These are phyloP conservation scores for Drosophila demipolita DNA, from an alignment of 2,888 invertebrate genomes.

Conservation along the genomic window DNA sequence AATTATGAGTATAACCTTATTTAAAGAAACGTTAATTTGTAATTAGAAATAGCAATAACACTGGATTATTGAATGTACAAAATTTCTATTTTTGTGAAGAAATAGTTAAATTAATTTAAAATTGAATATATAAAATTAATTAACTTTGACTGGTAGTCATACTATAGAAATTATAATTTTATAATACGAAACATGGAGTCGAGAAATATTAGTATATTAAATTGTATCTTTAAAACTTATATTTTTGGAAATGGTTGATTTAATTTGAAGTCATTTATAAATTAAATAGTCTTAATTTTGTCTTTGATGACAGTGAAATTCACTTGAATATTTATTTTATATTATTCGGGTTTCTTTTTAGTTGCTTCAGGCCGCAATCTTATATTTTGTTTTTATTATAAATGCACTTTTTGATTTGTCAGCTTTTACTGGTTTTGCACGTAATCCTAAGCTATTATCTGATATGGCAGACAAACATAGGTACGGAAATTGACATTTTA, in stretches of 20 bases:
- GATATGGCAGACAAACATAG: slow-evolving; percentile 4
- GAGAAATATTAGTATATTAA: not conserved
- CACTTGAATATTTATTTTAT: not conserved
- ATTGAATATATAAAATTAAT: not conserved
- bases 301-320: not conserved
- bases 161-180: not conserved
- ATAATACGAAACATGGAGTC: not conserved
- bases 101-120: not conserved
- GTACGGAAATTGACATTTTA: slow-evolving; percentile 5
- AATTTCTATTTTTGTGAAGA: not conserved
- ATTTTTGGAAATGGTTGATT: not conserved
- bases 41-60: not conserved
- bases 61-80: not conserved
- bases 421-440: slow-evolving; percentile 39
- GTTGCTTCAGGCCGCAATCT: not conserved
- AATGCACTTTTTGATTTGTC: slow-evolving; percentile 3
- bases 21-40: not conserved
- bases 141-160: not conserved
- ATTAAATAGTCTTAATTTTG: not conserved
- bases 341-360: not conserved
- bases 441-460: slow-evolving; percentile 35
- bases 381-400: not conserved
- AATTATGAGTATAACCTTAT: not conserved
- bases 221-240: not conserved
- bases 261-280: not conserved